Conservation (phyloP, 2,888 invertebrate species). For the Carterocephalus palaemon region DNA sequence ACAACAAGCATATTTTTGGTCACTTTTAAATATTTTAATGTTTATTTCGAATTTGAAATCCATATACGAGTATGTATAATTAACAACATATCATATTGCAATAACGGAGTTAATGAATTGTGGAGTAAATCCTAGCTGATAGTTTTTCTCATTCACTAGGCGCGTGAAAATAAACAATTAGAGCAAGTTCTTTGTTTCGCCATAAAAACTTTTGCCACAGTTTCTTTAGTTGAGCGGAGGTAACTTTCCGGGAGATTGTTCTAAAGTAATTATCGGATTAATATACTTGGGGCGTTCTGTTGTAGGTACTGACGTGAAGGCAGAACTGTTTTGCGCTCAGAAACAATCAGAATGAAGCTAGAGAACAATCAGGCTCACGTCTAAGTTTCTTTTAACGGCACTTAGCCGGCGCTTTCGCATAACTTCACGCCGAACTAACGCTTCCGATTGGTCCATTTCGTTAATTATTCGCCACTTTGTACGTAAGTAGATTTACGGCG, state of each 20-base stretch:
- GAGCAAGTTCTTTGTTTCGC: conserved; percentile 57
- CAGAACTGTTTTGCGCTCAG: conserved; percentile 64
- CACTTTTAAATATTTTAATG: too few species aligned
- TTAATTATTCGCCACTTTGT: conserved; percentile 79
- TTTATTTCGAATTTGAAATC: too few species aligned
- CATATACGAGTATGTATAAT: too few species aligned
- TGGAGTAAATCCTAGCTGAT: conserved; percentile 25
- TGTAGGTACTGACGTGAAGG: conserved; percentile 63
- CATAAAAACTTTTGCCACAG: conserved; percentile 59
- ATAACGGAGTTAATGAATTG: conserved; percentile 17
- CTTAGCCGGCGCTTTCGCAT: conserved; percentile 68
- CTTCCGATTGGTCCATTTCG: conserved; percentile 77
- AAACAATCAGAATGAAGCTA: conserved; percentile 75
- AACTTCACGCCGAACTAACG: conserved; percentile 73
- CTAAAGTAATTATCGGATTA: conserved; percentile 77
- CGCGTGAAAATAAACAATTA: conserved; percentile 50
- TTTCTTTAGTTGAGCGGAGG: conserved; percentile 53
- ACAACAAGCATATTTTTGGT: too few species aligned
- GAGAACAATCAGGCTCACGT: conserved; percentile 72
- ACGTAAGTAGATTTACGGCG: conserved; percentile 76
- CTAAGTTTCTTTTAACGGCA: conserved; percentile 78
- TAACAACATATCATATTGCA: too few species aligned
- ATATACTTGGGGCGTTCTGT: conserved; percentile 64
- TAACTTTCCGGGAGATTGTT: conserved; percentile 71
- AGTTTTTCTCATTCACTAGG: conserved; percentile 29